Percentiles rank a stretch among this genome's conserved stretches.
Conservation (phyloP, 1,140 invertebrate genomes). For the Drosophila littoralis region DNA sequence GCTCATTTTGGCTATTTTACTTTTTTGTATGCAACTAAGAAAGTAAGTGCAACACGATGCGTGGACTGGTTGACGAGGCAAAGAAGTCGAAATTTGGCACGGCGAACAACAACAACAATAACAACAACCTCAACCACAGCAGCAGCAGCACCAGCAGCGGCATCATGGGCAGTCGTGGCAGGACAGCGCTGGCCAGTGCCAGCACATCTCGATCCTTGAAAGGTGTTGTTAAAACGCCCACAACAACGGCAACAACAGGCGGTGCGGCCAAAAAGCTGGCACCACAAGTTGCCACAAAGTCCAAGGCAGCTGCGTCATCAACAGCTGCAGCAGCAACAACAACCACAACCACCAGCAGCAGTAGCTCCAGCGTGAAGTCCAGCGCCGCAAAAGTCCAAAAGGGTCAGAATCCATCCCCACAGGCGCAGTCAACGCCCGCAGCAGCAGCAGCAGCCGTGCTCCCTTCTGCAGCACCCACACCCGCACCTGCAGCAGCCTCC, state of each 20-base stretch:
- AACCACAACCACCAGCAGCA: conserved; percentile 29
- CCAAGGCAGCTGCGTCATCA: conserved; percentile 48
- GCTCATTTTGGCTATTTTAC: conserved; percentile 41
- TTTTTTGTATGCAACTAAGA: conserved; percentile 36
- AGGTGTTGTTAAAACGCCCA: conserved; percentile 51
- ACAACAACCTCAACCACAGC: conserved; percentile 44
- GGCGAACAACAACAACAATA: conserved; percentile 60
- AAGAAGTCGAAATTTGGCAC: conserved; percentile 71
- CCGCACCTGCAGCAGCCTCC: conserved; percentile 22
- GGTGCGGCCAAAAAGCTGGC: conserved; percentile 43
- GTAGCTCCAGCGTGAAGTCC: conserved; percentile 18
- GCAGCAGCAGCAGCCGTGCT: conserved; percentile 23
- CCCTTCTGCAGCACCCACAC: conserved; percentile 25
- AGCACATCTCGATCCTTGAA: conserved; percentile 57
- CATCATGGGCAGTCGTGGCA: conserved; percentile 23
- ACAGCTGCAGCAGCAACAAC: conserved; percentile 18
- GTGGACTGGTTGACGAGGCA: conserved; percentile 76
- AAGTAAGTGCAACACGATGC: conserved; percentile 61
- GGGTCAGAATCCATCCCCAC: conserved; percentile 62
- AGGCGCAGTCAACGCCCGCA: conserved; percentile 24
- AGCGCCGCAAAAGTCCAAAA: conserved; percentile 54
- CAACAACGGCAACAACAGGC: conserved; percentile 27
- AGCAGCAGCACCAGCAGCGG: conserved; percentile 41
- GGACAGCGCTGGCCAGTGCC: conserved; percentile 40
- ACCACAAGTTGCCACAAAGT: conserved; percentile 59